Percentiles rank a stretch among this genome's conserved stretches.
These are phyloP conservation scores for Anolis sagrei DNA, from an alignment of 2,113 vertebrate genomes.

Conservation along the genomic window DNA sequence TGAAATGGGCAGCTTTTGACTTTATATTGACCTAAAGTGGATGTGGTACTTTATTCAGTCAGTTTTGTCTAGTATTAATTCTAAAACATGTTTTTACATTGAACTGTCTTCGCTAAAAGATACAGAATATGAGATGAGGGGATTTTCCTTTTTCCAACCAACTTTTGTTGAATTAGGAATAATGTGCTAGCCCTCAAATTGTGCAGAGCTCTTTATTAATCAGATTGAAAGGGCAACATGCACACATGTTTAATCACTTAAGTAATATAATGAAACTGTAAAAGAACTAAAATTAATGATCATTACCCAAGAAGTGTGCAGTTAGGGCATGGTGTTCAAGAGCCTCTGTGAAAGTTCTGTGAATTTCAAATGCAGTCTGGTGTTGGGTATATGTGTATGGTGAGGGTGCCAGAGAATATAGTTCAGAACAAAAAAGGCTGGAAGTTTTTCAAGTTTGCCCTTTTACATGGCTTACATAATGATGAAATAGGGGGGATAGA, in stretches of 20 bases:
- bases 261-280: not conserved
- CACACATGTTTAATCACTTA: conserved; percentile 9
- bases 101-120: conserved; percentile 66
- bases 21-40: conserved; percentile 48
- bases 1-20: conserved; percentile 56
- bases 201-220: not conserved
- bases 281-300: not conserved
- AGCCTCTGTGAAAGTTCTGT: not conserved
- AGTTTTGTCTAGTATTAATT: conserved; percentile 54
- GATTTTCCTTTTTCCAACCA: not conserved
- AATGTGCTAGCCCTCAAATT: not conserved
- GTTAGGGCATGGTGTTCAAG: not conserved
- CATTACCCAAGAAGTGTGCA: not conserved
- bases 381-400: not conserved
- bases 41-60: conserved; percentile 44
- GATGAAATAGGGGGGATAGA: not conserved
- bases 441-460: not conserved
- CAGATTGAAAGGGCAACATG: not conserved
- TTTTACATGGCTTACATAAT: not conserved
- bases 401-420: not conserved
- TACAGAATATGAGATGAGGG: conserved; percentile 2
- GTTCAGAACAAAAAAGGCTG: not conserved
- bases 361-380: conserved; percentile 7
- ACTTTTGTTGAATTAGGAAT: not conserved
- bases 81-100: conserved; percentile 51